Evolutionary conservation across 2,888 invertebrate species (phyloP), one percentile per base, ranked within the genome.

Genomic region (Pocota personata): DNA sequence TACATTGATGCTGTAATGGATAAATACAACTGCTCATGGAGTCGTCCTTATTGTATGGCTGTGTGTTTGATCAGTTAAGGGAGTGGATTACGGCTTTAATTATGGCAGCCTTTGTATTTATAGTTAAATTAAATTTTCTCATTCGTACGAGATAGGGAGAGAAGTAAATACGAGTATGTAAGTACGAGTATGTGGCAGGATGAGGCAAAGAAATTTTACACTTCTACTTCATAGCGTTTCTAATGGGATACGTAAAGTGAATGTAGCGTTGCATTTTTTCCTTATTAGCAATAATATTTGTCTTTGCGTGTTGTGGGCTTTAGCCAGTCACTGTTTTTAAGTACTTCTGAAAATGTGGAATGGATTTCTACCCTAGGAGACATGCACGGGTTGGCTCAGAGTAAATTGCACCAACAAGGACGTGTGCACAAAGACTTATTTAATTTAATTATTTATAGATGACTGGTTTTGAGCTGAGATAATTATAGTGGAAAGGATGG

Each of bases 11-110:
- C 30, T 30, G 67, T 76, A 76, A 66, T 77, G 76, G 76, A 67
- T 77, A 69, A 69, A 77, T 50, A 37, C 60, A 60, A 60, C 50
- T 43, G 57, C 46, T 64, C 35, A 6, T 32, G 27, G 48, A 60
- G 37, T 60, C 43, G 27, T 48, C 60, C n/a, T 21, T 6, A 4
- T 37, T 35, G n/a, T n/a, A 30, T 35, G 27, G 14, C 30, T 52
- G 4, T 30, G 16, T 40, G 24, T 76, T 58, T 67, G 67, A 76
- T 67, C 67, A 30, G 58, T 43, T 50, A 40, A 75, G 75, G 71
- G 19, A 79, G 73, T 84, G 72, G 67, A 84, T 84, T 75, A 84
- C 60, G 62, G 55, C 67, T 64, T 73, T 79, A 84, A 84, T 84
- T 79, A 79, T 79, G 60, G 69, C 67, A 64, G 73, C 48, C 57